Conservation (phyloP, 2,888 invertebrate genomes). For the Venusia cambrica region DNA sequence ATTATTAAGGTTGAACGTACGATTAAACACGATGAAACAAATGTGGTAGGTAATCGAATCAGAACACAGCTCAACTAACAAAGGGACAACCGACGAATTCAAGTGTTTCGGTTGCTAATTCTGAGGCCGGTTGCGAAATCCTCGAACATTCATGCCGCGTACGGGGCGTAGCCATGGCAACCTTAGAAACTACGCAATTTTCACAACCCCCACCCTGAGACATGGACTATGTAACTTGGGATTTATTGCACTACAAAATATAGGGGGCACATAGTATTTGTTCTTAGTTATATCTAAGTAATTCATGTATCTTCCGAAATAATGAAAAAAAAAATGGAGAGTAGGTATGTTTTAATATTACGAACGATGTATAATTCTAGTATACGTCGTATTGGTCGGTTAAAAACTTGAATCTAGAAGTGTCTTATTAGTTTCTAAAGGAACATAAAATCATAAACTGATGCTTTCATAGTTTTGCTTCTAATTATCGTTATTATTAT, state of each 20-base stretch:
- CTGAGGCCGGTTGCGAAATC: slow-evolving; percentile 50
- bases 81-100: slow-evolving; percentile 52
- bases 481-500: no score
- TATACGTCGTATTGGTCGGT: no score
- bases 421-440: no score
- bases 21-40: slow-evolving; percentile 49
- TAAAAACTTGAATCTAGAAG: no score
- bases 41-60: slow-evolving; percentile 45
- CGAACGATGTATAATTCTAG: no score
- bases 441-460: no score
- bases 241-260: slow-evolving; percentile 40
- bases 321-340: no score
- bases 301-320: no score
- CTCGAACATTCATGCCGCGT: slow-evolving; percentile 44
- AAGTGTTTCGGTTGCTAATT: slow-evolving; percentile 52
- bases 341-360: no score
- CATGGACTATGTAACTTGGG: slow-evolving; percentile 26
- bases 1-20: slow-evolving; percentile 39
- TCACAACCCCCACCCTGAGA: slow-evolving; percentile 45
- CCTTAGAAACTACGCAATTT: slow-evolving; percentile 71
- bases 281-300: slow-evolving; percentile 19
- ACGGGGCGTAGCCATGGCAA: slow-evolving; percentile 73
- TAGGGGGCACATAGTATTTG: slow-evolving; percentile 36
- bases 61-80: no score
- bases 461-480: no score